A percentile compares a stretch with the other conserved stretches of the same genome.
Conservation (phyloP, 2,113 vertebrate species). For the Chrysemys picta region DNA sequence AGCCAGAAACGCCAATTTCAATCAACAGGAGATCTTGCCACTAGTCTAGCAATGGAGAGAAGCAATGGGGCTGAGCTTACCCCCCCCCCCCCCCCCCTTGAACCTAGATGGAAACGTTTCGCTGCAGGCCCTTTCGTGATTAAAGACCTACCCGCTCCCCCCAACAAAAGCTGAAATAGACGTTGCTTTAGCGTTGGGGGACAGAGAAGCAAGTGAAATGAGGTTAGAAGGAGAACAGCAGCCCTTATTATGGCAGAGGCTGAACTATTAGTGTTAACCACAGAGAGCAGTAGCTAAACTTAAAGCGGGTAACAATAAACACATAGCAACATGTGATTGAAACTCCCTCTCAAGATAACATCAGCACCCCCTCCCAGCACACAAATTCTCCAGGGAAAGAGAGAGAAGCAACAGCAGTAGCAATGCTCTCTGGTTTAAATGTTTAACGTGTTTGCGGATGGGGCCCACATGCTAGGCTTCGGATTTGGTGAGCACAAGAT, state of each 20-base stretch:
- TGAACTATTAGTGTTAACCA: constrained; percentile 19
- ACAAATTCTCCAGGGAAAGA: background rate
- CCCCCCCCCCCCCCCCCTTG: too few relatives aligned
- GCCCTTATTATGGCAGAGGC: background rate
- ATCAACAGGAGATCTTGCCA: background rate
- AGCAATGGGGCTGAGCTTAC: background rate
- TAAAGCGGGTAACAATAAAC: background rate
- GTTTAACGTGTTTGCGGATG: background rate
- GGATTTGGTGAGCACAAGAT: too few relatives aligned
- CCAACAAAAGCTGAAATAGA: background rate
- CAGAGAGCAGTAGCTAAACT: constrained; percentile 32
- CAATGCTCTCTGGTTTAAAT: background rate
- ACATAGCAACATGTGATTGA: background rate
- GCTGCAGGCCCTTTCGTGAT: background rate
- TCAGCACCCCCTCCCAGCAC: background rate
- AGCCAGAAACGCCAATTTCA: background rate
- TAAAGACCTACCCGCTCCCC: background rate
- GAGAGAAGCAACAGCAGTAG: background rate
- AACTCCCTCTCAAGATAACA: background rate
- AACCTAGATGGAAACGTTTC: background rate
- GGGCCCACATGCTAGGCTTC: background rate
- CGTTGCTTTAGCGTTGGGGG: background rate
- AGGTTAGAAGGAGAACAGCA: constrained; percentile 6
- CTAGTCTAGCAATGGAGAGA: background rate
- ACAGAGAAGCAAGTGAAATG: background rate